Evolutionary conservation across 1,140 invertebrate genomes (phyloP).

Genomic region (Camponotus floridanus): DNA sequence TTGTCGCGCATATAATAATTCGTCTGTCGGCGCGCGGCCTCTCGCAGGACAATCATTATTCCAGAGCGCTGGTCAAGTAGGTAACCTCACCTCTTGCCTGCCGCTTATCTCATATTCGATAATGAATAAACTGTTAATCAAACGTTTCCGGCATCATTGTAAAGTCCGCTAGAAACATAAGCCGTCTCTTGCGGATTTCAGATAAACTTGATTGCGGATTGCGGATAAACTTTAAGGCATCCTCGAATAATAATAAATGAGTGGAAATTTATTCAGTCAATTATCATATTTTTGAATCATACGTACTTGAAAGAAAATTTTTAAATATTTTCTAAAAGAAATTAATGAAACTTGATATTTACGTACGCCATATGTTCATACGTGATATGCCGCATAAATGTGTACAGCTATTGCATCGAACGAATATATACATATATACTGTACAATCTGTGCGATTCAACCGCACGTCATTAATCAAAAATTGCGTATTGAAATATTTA

Average conservation of each 20-base stretch:
- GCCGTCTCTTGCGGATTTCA: not conserved
- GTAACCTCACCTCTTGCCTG: slow-evolving; percentile 67
- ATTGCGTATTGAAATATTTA: slow-evolving; percentile 41
- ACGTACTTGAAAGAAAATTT: not conserved
- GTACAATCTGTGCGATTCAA: not conserved
- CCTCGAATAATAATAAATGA: not conserved
- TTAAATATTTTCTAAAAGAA: not conserved
- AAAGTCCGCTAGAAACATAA: not conserved
- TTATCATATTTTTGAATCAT: not conserved
- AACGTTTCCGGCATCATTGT: slow-evolving; percentile 73
- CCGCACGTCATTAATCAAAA: not conserved
- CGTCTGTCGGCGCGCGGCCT: slow-evolving; percentile 49
- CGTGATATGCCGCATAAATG: not conserved
- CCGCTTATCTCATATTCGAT: slow-evolving; percentile 64
- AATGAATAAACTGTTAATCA: slow-evolving; percentile 80
- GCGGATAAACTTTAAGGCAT: not conserved
- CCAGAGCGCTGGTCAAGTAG: slow-evolving; percentile 80
- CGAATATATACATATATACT: not conserved
- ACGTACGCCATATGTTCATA: not conserved
- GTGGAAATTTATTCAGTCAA: not conserved
- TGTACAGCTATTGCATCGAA: not conserved
- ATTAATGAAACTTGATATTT: not conserved
- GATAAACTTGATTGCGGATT: no score
- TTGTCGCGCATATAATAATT: slow-evolving; percentile 62
- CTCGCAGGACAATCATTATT: slow-evolving; percentile 76